Base-by-base conservation (phyloP, 1,140 invertebrate genomes). In the Camponotus vicinus region DNA sequence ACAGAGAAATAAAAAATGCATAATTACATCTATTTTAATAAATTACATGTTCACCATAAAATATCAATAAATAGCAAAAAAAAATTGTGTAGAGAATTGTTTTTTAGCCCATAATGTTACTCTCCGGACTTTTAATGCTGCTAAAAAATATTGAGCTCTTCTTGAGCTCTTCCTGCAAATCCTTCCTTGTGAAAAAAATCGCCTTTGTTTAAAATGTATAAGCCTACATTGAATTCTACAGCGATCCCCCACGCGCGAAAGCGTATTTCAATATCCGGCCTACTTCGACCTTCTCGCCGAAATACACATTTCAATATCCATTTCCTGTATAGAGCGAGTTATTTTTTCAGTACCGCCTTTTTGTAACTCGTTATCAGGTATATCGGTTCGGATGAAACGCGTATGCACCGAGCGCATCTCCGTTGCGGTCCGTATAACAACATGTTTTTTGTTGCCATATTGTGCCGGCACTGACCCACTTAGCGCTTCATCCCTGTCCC, bases 281-380 rank as follows among this genome's bases (percentile, higher is more conserved):
- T 71, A 87, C 85, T 76, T 90, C 89, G 55, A 61, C 59, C 78
- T 82, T 77, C 73, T 90, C 86, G 75, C 59, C 76, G 34, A 90
- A 90, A 90, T 90, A 88, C 61, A 57, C 86, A 78, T 90, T 90
- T 90, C 88, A 90, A 90, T 90, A 90, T 90, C 89, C 89, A 90
- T 90, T 90, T 90, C 86, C 86, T 80, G 64, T 85, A 18, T 52
- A 86, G 84, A 89, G 73, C 69, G 77, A 85, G 63, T 84, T 88
- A 89, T 89, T 87, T 78, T 61, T 52, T 70, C 55, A 37, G 7
- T 27, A 21, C 27, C 49, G 18, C 55, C 71, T 80, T 89, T 89
- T 89, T 85, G 71, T 55, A 73, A 90, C 82, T 90, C 89, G 89
- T 90, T 90, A 90, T 85, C 89, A 85, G 86, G 70, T 73, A 64